These are phyloP conservation scores for Oncorhynchus tshawytscha DNA, from an alignment of 2,113 vertebrate genomes.

Conservation along the genomic window DNA sequence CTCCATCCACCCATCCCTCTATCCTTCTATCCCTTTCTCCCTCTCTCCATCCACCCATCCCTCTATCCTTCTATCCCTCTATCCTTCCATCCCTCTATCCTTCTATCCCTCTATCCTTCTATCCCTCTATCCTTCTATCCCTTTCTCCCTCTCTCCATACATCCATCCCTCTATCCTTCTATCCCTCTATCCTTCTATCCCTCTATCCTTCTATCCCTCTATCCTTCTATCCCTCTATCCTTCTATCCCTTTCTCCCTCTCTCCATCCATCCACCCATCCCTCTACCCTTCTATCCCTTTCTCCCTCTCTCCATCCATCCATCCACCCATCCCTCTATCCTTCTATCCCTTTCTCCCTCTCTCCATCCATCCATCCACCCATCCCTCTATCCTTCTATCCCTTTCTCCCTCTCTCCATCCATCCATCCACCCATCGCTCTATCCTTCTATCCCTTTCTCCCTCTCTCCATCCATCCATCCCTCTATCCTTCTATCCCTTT, in stretches of 20 bases:
- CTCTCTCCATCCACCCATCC: background rate
- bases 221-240: no score
- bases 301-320: background rate
- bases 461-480: background rate
- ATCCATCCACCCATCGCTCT: background rate
- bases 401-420: slow-evolving; percentile 9
- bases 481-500: background rate
- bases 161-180: background rate
- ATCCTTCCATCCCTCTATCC: no score
- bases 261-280: background rate
- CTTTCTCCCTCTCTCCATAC: slow-evolving; percentile 9
- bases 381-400: slow-evolving; percentile 11
- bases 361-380: background rate
- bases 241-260: slow-evolving; percentile 23
- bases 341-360: slow-evolving; percentile 23
- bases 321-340: background rate
- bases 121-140: slow-evolving; percentile 11
- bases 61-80: no score
- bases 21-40: slow-evolving; percentile 21
- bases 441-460: slow-evolving; percentile 21
- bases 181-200: slow-evolving; percentile 7
- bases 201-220: slow-evolving; percentile 14
- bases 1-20: background rate
- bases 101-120: slow-evolving; percentile 22
- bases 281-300: slow-evolving; percentile 17